A percentile compares a stretch with the other conserved stretches of the same genome.
Evolutionary conservation across 2,113 vertebrate genomes (phyloP).

Genomic region (Arenaria interpres): DNA sequence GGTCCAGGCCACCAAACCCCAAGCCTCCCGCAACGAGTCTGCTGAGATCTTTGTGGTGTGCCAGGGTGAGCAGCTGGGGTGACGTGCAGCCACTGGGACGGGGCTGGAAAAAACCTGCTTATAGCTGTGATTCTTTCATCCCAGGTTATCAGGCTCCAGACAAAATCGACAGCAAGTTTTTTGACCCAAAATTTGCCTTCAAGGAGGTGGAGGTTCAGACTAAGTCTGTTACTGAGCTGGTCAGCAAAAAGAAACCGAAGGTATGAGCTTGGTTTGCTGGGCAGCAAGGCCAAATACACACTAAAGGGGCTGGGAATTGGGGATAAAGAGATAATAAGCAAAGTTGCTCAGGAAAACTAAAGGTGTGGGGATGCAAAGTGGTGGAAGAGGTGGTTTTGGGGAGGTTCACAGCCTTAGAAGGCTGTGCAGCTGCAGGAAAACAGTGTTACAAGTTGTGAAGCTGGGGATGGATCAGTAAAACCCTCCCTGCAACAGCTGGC

Average conservation of each 20-base stretch:
- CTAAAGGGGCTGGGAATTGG: rapidly evolving
- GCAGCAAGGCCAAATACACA: rapidly evolving
- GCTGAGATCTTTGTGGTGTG: slow-evolving; percentile 99
- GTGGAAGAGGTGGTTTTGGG: not conserved
- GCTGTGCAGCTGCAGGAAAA: rapidly evolving
- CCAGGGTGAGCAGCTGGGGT: slow-evolving; percentile 75
- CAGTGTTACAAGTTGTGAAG: rapidly evolving
- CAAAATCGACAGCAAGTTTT: slow-evolving; percentile 95
- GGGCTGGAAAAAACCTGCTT: not conserved
- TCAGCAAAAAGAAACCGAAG: slow-evolving; percentile 92
- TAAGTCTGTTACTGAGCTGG: slow-evolving; percentile 88
- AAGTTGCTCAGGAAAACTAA: rapidly evolving
- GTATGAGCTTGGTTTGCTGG: slow-evolving; percentile 31
- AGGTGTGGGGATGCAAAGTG: rapidly evolving
- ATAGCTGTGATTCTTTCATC: not conserved
- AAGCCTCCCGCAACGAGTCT: slow-evolving; percentile 93
- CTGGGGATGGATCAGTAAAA: not conserved
- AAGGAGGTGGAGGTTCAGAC: slow-evolving; percentile 93
- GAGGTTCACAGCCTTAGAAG: not conserved
- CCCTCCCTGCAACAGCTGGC: rapidly evolving
- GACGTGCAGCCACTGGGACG: rapidly evolving
- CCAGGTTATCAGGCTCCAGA: slow-evolving; percentile 92
- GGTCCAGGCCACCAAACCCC: slow-evolving; percentile 95
- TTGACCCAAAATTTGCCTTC: slow-evolving; percentile 95
- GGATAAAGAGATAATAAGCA: rapidly evolving